Evolutionary conservation across 2,888 invertebrate species (phyloP).

Genomic region (Gasteruption jaculator): DNA sequence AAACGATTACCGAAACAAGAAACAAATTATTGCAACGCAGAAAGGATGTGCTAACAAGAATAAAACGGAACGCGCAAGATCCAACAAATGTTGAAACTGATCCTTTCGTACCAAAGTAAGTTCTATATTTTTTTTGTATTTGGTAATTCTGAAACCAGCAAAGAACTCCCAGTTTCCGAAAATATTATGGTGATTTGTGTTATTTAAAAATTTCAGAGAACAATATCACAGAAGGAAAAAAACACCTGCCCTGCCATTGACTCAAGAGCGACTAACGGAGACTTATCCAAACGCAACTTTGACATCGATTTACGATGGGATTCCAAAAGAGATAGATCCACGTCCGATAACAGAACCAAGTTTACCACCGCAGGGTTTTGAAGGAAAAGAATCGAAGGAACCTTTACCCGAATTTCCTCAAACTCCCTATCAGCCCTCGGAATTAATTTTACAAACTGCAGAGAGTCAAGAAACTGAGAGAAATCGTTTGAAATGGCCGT

Average conservation of each 20-base stretch:
- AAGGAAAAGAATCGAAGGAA: background rate
- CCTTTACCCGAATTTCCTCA: conserved; percentile 11
- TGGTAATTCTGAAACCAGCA: conserved; percentile 2
- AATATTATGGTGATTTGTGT: conserved; percentile 1
- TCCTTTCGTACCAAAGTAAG: conserved; percentile 37
- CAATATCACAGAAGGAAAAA: conserved; percentile 40
- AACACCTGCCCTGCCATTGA: conserved; percentile 35
- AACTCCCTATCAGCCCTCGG: conserved; percentile 28
- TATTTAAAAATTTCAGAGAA: conserved; percentile 26
- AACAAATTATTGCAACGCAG: conserved; percentile 68
- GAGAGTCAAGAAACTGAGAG: background rate
- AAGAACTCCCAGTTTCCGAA: background rate
- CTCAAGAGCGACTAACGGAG: conserved; percentile 30
- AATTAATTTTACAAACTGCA: conserved; percentile 22
- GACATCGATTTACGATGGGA: conserved; percentile 32
- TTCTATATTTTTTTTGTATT: conserved; percentile 2
- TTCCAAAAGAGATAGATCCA: conserved; percentile 33
- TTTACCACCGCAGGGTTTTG: conserved; percentile 22
- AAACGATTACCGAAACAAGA: conserved; percentile 68
- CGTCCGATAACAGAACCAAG: conserved; percentile 31
- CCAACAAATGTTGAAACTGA: conserved; percentile 27
- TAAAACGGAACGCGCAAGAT: conserved; percentile 40
- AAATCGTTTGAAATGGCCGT: conserved; percentile 7
- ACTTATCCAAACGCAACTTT: conserved; percentile 36
- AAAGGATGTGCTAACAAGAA: conserved; percentile 57